phyloP scores from a whole-genome alignment of 2,113 vertebrate genomes.

The Sapayoa aenigma region DNA sequence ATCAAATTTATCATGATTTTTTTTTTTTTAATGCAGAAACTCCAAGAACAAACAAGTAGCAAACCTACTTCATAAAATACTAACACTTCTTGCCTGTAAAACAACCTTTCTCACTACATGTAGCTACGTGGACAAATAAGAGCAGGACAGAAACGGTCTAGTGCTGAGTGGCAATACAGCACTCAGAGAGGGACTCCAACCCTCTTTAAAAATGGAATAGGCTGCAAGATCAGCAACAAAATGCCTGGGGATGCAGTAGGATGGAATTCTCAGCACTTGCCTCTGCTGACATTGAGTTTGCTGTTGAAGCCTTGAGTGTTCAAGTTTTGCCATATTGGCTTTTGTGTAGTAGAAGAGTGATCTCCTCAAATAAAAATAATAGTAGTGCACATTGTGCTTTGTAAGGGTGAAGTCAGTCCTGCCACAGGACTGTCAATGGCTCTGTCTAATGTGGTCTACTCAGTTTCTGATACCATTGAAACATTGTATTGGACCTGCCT shows the following conservation, averaged over 20 bases:
- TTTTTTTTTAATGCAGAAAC: slow-evolving; percentile 32
- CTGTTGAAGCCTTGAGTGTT: background rate
- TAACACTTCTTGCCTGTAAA: background rate
- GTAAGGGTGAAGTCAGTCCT: background rate
- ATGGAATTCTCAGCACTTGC: background rate
- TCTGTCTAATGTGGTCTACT: accelerated
- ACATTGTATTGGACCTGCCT: background rate
- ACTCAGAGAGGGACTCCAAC: background rate
- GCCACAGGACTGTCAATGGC: background rate
- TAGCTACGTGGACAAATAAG: background rate
- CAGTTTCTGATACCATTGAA: background rate
- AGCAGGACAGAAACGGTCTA: background rate
- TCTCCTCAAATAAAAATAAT: background rate
- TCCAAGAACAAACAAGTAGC: slow-evolving; percentile 46
- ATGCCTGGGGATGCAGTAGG: background rate
- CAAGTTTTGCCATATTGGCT: background rate
- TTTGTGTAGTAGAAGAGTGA: background rate
- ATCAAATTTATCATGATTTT: background rate
- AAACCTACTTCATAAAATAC: background rate
- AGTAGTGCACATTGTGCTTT: background rate
- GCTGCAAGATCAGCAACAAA: background rate
- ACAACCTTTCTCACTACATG: background rate
- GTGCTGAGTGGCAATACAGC: background rate
- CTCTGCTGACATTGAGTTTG: background rate
- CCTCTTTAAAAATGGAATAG: background rate